phyloP scores from a whole-genome alignment of 2,888 invertebrate species.

The Steromphala cineraria region DNA sequence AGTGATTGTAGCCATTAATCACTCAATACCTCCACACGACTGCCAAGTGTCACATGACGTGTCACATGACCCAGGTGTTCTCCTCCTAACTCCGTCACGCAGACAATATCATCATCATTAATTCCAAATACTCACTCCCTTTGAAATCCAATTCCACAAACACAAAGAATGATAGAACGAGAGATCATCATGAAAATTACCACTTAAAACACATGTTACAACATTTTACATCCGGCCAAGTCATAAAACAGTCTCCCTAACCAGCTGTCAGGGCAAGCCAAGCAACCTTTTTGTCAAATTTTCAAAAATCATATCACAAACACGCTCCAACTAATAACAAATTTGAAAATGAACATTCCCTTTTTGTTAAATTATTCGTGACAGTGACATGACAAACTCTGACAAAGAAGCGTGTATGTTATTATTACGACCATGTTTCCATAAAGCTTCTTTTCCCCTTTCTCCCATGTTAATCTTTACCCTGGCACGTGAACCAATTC shows the following conservation, averaged over 20 bases:
- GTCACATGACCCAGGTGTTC: neutral
- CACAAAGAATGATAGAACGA: too few relatives aligned
- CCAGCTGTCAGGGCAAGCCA: neutral
- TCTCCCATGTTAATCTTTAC: conserved; percentile 5
- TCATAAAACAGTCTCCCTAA: neutral
- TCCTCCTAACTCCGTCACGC: neutral
- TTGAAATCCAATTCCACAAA: neutral
- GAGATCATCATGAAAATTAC: too few relatives aligned
- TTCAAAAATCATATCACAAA: neutral
- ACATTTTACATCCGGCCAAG: too few relatives aligned
- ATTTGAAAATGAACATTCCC: neutral
- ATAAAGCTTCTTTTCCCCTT: neutral
- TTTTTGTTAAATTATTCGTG: too few relatives aligned
- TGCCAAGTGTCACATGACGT: neutral
- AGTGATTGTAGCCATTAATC: conserved; percentile 13
- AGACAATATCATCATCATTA: neutral
- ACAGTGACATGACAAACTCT: neutral
- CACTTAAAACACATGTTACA: too few relatives aligned
- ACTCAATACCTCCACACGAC: neutral
- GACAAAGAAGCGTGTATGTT: neutral
- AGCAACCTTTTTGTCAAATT: neutral
- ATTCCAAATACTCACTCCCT: neutral
- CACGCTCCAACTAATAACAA: neutral
- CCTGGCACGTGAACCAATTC: neutral
- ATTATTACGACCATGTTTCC: neutral